These are phyloP conservation scores for Drosophila nigrodunni DNA, from an alignment of 1,140 invertebrate species.

Conservation along the genomic window DNA sequence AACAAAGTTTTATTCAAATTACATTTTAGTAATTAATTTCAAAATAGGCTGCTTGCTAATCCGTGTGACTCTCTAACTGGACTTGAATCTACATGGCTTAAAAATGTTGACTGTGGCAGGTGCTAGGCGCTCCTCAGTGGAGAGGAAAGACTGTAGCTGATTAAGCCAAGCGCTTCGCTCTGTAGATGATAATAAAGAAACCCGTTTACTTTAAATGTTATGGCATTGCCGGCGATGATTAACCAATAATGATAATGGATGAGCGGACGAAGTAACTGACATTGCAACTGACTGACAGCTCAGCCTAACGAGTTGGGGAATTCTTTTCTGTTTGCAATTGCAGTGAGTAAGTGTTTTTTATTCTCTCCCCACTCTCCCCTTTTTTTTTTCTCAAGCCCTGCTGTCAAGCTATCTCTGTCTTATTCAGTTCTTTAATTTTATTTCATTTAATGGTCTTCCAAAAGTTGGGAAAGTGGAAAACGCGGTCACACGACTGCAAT, in stretches of 20 bases:
- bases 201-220: conserved; percentile 70
- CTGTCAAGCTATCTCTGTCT: not conserved
- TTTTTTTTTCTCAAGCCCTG: not conserved
- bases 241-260: conserved; percentile 72
- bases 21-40: conserved; percentile 75
- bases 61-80: conserved; percentile 47
- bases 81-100: conserved; percentile 6
- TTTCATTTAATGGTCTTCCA: conserved; percentile 36
- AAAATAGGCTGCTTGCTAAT: conserved; percentile 57
- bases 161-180: conserved; percentile 41
- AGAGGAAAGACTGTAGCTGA: conserved; percentile 33
- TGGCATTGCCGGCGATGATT: conserved; percentile 61
- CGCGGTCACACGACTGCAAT: conserved; percentile 46
- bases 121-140: not conserved
- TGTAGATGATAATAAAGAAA: conserved; percentile 52
- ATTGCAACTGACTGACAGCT: conserved; percentile 35
- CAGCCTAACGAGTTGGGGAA: conserved; percentile 45
- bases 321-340: conserved; percentile 46
- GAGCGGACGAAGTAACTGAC: conserved; percentile 22
- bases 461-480: conserved; percentile 47
- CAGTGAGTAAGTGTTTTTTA: conserved; percentile 32
- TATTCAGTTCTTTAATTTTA: conserved; percentile 7
- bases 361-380: not conserved
- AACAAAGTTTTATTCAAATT: conserved; percentile 78
- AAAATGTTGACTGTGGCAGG: conserved; percentile 14